These are phyloP conservation scores for Escarpia spicata DNA, from an alignment of 2,888 invertebrate species.

Conservation along the genomic window DNA sequence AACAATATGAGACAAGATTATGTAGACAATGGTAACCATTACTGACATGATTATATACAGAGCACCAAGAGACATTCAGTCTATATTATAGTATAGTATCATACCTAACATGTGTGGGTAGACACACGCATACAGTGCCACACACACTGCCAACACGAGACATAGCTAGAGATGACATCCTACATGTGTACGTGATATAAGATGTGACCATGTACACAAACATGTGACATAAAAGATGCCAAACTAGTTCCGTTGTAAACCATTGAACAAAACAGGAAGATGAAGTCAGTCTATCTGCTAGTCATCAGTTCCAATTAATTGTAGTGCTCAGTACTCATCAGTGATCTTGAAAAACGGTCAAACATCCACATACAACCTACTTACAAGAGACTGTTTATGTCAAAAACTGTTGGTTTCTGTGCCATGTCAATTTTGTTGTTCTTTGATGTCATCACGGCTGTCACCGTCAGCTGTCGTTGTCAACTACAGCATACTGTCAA, in stretches of 20 bases:
- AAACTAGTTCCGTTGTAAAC: background rate
- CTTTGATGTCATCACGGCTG: background rate
- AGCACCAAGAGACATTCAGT: background rate
- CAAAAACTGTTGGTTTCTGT: background rate
- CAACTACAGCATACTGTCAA: background rate
- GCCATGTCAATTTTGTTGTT: background rate
- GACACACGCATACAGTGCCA: too few relatives aligned
- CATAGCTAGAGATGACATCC: background rate
- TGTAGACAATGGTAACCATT: background rate
- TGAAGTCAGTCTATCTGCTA: background rate
- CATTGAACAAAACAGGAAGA: background rate
- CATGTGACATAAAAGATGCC: background rate
- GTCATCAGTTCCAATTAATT: background rate
- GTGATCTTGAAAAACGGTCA: background rate
- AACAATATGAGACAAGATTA: background rate
- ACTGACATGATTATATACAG: background rate
- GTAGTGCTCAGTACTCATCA: background rate
- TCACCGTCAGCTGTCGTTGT: background rate
- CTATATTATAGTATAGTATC: too few relatives aligned
- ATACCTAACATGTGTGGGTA: too few relatives aligned
- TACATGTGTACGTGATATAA: background rate
- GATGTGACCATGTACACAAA: background rate
- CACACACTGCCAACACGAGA: too few relatives aligned
- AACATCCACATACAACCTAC: background rate
- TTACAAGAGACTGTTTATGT: background rate